A percentile compares a stretch with the other conserved stretches of the same genome.
Evolutionary conservation across 2,888 invertebrate genomes (phyloP).

Genomic region (Anaspis maculata): DNA sequence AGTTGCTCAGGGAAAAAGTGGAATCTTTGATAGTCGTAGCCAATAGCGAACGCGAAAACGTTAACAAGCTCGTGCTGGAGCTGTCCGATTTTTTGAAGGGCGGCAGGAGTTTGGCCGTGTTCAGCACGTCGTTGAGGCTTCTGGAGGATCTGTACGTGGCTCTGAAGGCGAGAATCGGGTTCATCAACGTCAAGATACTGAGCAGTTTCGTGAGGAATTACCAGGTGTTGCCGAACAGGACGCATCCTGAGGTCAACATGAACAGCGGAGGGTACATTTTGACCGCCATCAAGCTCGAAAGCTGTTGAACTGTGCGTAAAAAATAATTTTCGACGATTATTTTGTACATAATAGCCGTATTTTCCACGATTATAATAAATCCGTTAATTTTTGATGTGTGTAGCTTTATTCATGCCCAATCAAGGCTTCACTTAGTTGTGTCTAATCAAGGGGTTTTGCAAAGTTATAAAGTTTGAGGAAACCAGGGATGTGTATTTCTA

Average conservation of each 20-base stretch:
- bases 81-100: conserved; percentile 69
- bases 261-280: conserved; percentile 41
- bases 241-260: conserved; percentile 92
- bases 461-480: too few species aligned
- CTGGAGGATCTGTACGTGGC: conserved; percentile 74
- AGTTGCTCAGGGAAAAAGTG: conserved; percentile 54
- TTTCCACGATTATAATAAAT: too few species aligned
- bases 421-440: too few species aligned
- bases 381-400: too few species aligned
- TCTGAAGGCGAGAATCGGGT: conserved; percentile 62
- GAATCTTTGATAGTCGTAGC: conserved; percentile 72
- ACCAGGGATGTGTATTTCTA: too few species aligned
- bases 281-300: not conserved
- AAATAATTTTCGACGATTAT: too few species aligned
- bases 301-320: too few species aligned
- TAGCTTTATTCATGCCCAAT: too few species aligned
- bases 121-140: conserved; percentile 71
- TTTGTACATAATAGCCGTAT: too few species aligned
- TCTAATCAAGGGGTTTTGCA: too few species aligned
- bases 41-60: conserved; percentile 87
- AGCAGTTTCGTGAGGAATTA: conserved; percentile 85
- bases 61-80: conserved; percentile 66
- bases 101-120: conserved; percentile 80
- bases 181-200: conserved; percentile 68
- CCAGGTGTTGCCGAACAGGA: conserved; percentile 83